Conservation (phyloP, 2,797 vertebrate species). For the Danio choprae region DNA sequence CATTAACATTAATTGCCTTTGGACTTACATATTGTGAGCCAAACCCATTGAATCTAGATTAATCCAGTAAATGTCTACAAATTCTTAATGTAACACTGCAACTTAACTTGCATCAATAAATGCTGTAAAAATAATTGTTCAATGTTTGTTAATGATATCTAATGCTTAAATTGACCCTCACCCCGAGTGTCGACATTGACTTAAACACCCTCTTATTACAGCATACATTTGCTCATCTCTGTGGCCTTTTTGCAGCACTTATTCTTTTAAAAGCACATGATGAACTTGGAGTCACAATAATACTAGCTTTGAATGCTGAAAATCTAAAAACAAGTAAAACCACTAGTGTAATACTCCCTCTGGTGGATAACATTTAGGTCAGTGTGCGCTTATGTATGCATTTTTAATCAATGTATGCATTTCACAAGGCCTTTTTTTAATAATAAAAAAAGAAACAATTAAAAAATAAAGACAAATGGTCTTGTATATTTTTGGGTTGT, state of each 20-base stretch:
- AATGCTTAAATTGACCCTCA: not conserved
- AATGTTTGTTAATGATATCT: not conserved
- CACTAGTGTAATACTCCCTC: not conserved
- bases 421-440: too few relatives aligned
- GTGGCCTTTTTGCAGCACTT: not conserved
- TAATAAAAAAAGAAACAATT: too few relatives aligned
- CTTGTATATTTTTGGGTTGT: not conserved
- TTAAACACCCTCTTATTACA: not conserved
- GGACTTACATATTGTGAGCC: not conserved
- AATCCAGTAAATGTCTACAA: not conserved
- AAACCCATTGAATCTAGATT: not conserved
- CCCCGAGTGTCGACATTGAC: not conserved
- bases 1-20: not conserved
- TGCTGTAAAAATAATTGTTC: not conserved
- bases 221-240: not conserved
- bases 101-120: not conserved
- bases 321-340: not conserved
- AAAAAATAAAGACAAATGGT: not conserved
- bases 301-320: not conserved
- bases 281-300: not conserved
- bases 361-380: conserved; percentile 2
- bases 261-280: not conserved
- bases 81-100: too few relatives aligned
- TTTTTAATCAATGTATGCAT: too few relatives aligned
- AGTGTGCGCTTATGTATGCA: too few relatives aligned